Conservation (phyloP, 2,797 vertebrate genomes). For the Siniperca obscura region DNA sequence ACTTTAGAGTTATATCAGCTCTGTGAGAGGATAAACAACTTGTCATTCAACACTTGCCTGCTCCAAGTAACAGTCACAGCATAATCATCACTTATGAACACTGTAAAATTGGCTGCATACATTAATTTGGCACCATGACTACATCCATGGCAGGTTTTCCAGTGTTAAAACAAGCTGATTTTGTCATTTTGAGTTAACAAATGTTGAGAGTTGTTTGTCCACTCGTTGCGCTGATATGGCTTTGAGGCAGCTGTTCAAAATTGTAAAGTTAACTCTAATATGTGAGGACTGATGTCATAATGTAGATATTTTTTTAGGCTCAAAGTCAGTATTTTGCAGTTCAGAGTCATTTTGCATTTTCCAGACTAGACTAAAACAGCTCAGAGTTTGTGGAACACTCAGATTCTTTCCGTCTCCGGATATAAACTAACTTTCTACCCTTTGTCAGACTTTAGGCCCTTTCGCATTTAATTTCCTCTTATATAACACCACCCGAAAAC, state of each 20-base stretch:
- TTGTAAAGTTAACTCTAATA: neutral
- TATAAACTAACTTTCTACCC: constrained; percentile 22
- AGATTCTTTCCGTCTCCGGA: constrained; percentile 14
- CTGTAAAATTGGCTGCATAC: neutral
- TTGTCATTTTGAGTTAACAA: constrained; percentile 17
- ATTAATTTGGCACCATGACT: neutral
- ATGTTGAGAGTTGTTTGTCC: constrained; percentile 29
- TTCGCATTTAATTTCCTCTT: constrained; percentile 56
- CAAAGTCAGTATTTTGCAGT: neutral
- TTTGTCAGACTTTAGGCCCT: constrained; percentile 34
- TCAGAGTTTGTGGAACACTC: neutral
- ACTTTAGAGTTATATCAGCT: constrained; percentile 11
- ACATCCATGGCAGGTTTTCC: neutral
- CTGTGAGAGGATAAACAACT: constrained; percentile 34
- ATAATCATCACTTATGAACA: neutral
- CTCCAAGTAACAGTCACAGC: constrained; percentile 10
- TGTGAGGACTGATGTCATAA: neutral
- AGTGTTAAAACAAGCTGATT: neutral
- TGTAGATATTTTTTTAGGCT: neutral
- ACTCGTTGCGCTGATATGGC: neutral
- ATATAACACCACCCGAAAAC: constrained; percentile 55
- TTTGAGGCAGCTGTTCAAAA: constrained; percentile 1
- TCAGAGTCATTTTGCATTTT: constrained; percentile 9
- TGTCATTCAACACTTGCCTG: constrained; percentile 30
- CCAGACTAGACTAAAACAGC: neutral